These are phyloP conservation scores for Ridgeia piscesae DNA, from an alignment of 1,140 invertebrate genomes.

Conservation along the genomic window DNA sequence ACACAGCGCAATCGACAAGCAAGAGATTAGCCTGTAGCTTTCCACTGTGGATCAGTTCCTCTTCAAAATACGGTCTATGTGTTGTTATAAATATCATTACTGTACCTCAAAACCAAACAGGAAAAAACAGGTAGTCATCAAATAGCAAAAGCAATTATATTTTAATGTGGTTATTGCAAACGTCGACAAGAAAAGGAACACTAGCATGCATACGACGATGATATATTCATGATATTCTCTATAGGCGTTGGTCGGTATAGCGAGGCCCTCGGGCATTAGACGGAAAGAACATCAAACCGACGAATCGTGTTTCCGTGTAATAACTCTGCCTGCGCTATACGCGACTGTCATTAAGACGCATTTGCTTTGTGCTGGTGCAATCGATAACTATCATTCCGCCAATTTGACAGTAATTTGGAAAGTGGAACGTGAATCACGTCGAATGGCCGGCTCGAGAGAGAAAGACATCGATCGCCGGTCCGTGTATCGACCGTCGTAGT, in stretches of 20 bases:
- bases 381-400: neutral
- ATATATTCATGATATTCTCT: neutral
- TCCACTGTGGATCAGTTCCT: neutral
- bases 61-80: neutral
- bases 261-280: neutral
- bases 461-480: neutral
- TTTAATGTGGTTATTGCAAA: neutral
- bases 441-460: neutral
- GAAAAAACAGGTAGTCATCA: neutral
- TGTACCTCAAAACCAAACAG: too few species aligned
- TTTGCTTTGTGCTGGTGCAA: neutral
- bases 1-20: too few species aligned
- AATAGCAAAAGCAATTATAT: neutral
- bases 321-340: neutral
- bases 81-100: neutral
- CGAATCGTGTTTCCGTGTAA: neutral
- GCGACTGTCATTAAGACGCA: neutral
- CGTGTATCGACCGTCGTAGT: neutral
- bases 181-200: neutral
- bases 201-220: neutral
- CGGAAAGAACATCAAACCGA: neutral
- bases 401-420: constrained; percentile 6
- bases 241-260: neutral
- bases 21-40: neutral
- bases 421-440: neutral